A percentile compares a stretch with the other conserved stretches of the same genome.
Conservation (phyloP, 2,113 vertebrate genomes). For the Cichladusa arquata region DNA sequence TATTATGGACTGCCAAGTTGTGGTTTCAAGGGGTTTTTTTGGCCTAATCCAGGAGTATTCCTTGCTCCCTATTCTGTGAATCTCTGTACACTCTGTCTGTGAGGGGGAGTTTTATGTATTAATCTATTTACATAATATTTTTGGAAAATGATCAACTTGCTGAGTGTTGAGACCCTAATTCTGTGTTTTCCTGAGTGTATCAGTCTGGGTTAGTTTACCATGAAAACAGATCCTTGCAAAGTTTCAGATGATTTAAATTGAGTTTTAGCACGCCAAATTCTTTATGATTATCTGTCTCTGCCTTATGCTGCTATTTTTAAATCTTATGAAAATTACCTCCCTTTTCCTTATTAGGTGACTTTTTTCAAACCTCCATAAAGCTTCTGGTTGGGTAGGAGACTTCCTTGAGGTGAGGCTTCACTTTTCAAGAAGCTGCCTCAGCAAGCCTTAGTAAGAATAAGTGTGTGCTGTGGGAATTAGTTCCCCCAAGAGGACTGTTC, state of each 20-base stretch:
- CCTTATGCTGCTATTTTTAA: not conserved
- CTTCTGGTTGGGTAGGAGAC: not conserved
- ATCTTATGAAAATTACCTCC: not conserved
- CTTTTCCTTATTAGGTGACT: not conserved
- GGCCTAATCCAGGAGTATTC: not conserved
- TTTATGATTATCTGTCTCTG: not conserved
- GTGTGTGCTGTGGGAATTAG: not conserved
- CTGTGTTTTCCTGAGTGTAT: not conserved
- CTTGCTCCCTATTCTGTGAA: not conserved
- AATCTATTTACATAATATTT: not conserved
- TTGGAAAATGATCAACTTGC: not conserved
- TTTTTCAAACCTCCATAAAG: not conserved
- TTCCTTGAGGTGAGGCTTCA: not conserved
- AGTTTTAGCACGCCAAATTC: not conserved
- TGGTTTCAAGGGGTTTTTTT: not conserved
- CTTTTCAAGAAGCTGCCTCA: not conserved
- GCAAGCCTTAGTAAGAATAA: not conserved
- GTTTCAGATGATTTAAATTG: not conserved
- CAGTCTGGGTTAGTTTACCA: not conserved
- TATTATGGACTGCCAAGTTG: not conserved
- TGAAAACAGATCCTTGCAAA: not conserved
- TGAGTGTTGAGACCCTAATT: not conserved
- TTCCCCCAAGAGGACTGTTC: not conserved
- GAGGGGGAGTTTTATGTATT: not conserved
- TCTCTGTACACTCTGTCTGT: not conserved